These are phyloP conservation scores for Pocillopora grandis DNA, from an alignment of 92 coral and sea anemone species.

Conservation along the genomic window DNA sequence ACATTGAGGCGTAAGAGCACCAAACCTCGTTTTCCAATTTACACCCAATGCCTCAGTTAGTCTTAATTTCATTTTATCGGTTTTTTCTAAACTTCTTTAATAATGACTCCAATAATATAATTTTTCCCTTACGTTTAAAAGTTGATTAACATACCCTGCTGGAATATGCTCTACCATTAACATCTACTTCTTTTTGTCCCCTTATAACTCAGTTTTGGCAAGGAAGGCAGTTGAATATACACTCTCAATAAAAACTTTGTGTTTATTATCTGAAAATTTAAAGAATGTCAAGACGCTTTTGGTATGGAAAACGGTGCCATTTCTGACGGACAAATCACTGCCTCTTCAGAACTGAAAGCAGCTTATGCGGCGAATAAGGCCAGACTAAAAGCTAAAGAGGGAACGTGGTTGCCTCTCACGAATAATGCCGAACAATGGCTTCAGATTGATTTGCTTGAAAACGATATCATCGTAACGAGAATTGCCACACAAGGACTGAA, in stretches of 20 bases:
- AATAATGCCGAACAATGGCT: slow-evolving; percentile 40
- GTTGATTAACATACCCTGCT: too few relatives aligned
- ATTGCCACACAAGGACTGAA: slow-evolving; percentile 33
- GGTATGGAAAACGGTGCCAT: background rate
- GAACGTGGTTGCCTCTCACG: slow-evolving; percentile 40
- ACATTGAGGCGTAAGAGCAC: too few relatives aligned
- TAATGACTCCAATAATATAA: too few relatives aligned
- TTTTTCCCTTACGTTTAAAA: too few relatives aligned
- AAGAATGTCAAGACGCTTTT: background rate
- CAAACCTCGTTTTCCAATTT: too few relatives aligned
- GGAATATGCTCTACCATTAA: too few relatives aligned
- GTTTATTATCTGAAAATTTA: background rate
- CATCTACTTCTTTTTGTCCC: too few relatives aligned
- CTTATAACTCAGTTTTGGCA: too few relatives aligned
- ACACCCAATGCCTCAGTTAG: too few relatives aligned
- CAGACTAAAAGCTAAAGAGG: background rate
- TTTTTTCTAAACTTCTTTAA: too few relatives aligned
- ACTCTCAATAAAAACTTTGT: background rate
- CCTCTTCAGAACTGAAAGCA: background rate
- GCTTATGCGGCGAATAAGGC: background rate
- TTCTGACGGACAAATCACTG: background rate
- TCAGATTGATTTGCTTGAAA: slow-evolving; percentile 38
- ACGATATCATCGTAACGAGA: slow-evolving; percentile 16
- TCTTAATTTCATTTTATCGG: too few relatives aligned
- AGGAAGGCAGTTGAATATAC: too few relatives aligned